Evolutionary conservation across 2,113 vertebrate species (phyloP), one percentile per base, ranked within the genome.

Genomic region (Pterophyllum scalare): DNA sequence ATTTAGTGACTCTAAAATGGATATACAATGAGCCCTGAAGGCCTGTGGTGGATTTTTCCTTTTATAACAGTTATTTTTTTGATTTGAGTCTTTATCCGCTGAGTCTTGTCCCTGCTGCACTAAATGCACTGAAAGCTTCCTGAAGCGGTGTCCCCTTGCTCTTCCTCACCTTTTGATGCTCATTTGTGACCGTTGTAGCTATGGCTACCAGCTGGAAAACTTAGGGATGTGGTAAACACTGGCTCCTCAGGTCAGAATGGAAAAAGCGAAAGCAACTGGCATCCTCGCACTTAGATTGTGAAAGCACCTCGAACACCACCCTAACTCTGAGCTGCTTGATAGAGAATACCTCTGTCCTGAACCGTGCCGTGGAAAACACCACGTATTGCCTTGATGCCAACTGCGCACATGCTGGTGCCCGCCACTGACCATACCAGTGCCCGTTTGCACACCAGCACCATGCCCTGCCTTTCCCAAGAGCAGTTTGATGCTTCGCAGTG

Each of bases 401-500:
- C 87, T 88, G 89, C 75, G 52, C 87, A 78, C 78, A 79, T 62
- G 74, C 75, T 74, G 85, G 75, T 89, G 87, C 79, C 78, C n/a
- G n/a, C 79, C 92, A 87, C 83, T 38, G 33, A 52, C 65, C 80
- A 77, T n/a, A 62, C 79, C 77, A 67, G 52, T 76, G 33, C 77
- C 77, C 81, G 46, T 59, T 81, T 56, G 54, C 74, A 81, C 58
- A 52, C 33, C 84, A 57, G n/a, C 77, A 22, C 78, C 46, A 15
- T 84, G 67, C 88, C 87, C 83, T 77, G 75, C 88, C 87, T 82
- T 86, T 78, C 82, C 81, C 79, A 88, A 93, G 92, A 85, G 88
- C 84, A 83, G 89, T 62, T 58, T 67, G 64, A 85, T 88, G 84
- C 86, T 87, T 90, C 82, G 88, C 77, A 26, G 80, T 52, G 83